A percentile compares a stretch with the other conserved stretches of the same genome.
Evolutionary conservation across 2,888 invertebrate genomes (phyloP).

Genomic region (Allophyes oxyacanthae): DNA sequence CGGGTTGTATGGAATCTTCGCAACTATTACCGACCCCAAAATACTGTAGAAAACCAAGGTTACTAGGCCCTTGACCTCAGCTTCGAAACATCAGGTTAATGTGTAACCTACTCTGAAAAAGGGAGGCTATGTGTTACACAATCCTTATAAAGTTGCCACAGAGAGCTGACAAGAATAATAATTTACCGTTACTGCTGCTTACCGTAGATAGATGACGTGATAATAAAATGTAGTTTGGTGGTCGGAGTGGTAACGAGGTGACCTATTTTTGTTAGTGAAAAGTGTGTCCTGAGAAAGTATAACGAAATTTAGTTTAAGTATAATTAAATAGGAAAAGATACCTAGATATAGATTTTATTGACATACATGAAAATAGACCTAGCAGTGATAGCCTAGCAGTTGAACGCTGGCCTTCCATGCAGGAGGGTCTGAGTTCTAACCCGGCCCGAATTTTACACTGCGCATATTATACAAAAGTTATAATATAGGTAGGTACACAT

Average conservation of each 20-base stretch:
- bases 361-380: too few species aligned
- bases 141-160: conserved; percentile 44
- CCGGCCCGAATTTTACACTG: too few species aligned
- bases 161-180: conserved; percentile 21
- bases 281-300: too few species aligned
- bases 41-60: conserved; percentile 7
- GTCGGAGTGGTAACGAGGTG: neutral
- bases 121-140: conserved; percentile 53
- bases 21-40: neutral
- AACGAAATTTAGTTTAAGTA: too few species aligned
- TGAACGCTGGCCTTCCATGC: too few species aligned
- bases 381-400: too few species aligned
- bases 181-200: neutral
- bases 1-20: too few species aligned
- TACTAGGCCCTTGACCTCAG: conserved; percentile 32
- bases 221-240: neutral
- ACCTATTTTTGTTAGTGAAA: neutral
- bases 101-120: conserved; percentile 50
- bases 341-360: too few species aligned
- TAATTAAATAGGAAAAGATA: too few species aligned
- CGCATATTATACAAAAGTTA: too few species aligned
- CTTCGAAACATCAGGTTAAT: conserved; percentile 28
- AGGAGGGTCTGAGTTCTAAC: too few species aligned
- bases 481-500: too few species aligned
- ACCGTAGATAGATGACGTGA: neutral